Evolutionary conservation across 2,888 invertebrate species (phyloP).

Genomic region (Hydriomena furcata): DNA sequence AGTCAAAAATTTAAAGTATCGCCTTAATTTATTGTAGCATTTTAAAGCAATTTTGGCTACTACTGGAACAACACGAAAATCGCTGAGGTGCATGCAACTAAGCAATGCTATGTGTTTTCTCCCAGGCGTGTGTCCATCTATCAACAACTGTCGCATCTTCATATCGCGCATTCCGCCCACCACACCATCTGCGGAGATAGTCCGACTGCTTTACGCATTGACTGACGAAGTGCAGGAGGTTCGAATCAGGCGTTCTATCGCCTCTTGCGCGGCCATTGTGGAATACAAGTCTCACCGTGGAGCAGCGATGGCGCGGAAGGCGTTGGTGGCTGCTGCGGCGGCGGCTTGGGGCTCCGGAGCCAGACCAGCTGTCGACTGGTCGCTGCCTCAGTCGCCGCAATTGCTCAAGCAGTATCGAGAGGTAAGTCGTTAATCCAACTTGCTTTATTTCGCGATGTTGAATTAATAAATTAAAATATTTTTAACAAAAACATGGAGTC

Average conservation of each 20-base stretch:
- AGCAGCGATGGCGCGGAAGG: conserved; percentile 79
- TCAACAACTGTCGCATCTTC: conserved; percentile 90
- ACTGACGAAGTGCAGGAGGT: conserved; percentile 78
- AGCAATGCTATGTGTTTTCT: conserved; percentile 9
- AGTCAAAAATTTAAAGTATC: no score
- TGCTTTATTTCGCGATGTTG: neutral
- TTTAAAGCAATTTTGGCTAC: no score
- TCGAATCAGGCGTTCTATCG: conserved; percentile 69
- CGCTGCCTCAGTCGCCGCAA: conserved; percentile 74
- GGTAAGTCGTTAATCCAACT: conserved; percentile 46
- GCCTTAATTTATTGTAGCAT: no score
- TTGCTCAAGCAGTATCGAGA: conserved; percentile 74
- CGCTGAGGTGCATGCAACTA: no score
- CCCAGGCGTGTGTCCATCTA: conserved; percentile 87
- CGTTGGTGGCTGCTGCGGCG: conserved; percentile 79
- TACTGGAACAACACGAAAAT: no score
- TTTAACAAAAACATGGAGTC: no score
- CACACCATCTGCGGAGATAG: conserved; percentile 85
- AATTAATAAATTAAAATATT: no score
- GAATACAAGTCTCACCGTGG: conserved; percentile 89
- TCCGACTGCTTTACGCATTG: conserved; percentile 78
- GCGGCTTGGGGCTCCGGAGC: conserved; percentile 77
- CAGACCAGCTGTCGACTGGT: conserved; percentile 76
- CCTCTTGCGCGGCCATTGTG: conserved; percentile 86
- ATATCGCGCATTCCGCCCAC: conserved; percentile 83